These are phyloP conservation scores for Origma solitaria DNA, from an alignment of 2,113 vertebrate species.

Conservation along the genomic window DNA sequence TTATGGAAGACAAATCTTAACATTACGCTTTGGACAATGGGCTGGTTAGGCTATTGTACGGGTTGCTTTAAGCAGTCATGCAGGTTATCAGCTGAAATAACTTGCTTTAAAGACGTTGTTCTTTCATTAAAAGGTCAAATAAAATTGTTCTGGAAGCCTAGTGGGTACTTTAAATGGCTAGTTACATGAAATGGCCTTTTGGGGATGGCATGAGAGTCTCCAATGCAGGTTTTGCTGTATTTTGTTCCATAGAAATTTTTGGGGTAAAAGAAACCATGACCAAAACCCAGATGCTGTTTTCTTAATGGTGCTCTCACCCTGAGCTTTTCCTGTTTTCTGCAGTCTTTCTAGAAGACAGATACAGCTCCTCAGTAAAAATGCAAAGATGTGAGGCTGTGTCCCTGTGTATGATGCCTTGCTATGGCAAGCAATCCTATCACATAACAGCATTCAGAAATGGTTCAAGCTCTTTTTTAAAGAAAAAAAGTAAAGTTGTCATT, in stretches of 20 bases:
- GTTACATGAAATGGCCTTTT: slow-evolving; percentile 24
- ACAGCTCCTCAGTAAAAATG: neutral
- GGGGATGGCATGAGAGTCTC: neutral
- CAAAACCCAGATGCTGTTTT: neutral
- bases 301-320: neutral
- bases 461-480: neutral
- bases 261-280: neutral
- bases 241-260: neutral
- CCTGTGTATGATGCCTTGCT: neutral
- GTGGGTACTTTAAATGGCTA: slow-evolving; percentile 1
- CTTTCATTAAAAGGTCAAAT: slow-evolving; percentile 61
- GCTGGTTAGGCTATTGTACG: neutral
- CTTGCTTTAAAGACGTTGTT: neutral
- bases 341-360: neutral
- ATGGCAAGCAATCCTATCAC: neutral
- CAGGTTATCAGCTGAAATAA: neutral
- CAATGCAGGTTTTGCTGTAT: neutral
- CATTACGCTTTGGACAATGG: neutral
- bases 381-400: neutral
- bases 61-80: slow-evolving; percentile 1
- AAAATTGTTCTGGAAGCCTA: slow-evolving; percentile 43
- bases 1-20: neutral
- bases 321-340: neutral
- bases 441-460: neutral
- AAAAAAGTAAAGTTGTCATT: neutral